Percentiles rank a stretch among this genome's conserved stretches.
phyloP scores from a whole-genome alignment of 2,888 invertebrate species.

The Serrognathus titanus region DNA sequence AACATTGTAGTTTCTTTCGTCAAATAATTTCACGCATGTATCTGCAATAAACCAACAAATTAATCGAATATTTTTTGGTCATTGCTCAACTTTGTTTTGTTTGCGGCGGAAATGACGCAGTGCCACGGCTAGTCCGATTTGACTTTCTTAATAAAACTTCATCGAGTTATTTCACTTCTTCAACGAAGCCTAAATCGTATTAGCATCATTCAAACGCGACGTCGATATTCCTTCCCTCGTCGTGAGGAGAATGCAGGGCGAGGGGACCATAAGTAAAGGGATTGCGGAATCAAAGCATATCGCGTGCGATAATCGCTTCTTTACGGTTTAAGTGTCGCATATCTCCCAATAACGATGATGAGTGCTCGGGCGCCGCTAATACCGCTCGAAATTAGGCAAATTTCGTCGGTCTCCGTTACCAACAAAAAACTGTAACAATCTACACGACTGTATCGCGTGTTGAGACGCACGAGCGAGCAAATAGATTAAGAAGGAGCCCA shows the following conservation, averaged over 20 bases:
- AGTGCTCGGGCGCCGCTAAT: constrained; percentile 16
- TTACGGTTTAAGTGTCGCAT: constrained; percentile 39
- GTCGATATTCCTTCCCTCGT: constrained; percentile 17
- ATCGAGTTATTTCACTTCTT: constrained; percentile 19
- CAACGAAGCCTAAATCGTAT: constrained; percentile 23
- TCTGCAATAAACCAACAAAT: too few species aligned
- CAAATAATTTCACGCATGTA: too few species aligned
- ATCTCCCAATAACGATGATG: constrained; percentile 41
- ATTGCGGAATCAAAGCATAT: constrained; percentile 40
- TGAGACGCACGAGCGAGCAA: constrained; percentile 36
- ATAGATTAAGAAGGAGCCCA: constrained; percentile 22
- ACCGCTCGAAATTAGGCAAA: neutral
- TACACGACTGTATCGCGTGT: constrained; percentile 32
- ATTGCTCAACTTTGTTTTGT: too few species aligned
- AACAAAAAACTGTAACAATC: constrained; percentile 26
- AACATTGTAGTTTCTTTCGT: too few species aligned
- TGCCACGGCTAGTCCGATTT: too few species aligned
- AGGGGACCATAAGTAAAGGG: constrained; percentile 20
- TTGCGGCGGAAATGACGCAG: too few species aligned
- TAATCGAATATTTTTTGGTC: too few species aligned
- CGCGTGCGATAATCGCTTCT: constrained; percentile 43
- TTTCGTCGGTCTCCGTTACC: too few species aligned
- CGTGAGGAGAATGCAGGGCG: constrained; percentile 7
- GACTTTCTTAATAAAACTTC: neutral
- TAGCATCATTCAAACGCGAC: constrained; percentile 23